Conservation (phyloP, 2,113 vertebrate genomes). For the Sakesphorus luctuosus region DNA sequence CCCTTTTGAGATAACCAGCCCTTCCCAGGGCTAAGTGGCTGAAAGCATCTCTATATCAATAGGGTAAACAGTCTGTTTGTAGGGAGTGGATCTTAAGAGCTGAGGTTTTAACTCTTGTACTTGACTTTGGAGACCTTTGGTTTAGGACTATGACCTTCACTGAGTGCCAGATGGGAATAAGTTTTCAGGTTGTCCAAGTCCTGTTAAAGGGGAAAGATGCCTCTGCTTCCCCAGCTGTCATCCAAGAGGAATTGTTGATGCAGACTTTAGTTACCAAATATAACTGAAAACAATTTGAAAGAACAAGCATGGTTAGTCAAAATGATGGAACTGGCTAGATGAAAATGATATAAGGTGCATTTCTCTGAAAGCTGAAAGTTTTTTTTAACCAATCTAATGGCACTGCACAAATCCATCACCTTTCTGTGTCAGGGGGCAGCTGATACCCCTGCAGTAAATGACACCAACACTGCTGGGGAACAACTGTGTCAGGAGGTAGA, state of each 20-base stretch:
- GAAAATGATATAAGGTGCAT: not conserved
- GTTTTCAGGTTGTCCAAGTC: not conserved
- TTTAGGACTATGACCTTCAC: not conserved
- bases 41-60: not conserved
- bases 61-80: not conserved
- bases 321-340: not conserved
- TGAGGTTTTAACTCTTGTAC: not conserved
- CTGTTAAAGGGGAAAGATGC: not conserved
- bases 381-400: not conserved
- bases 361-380: not conserved
- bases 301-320: not conserved
- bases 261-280: not conserved
- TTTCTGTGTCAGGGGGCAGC: not conserved
- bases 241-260: not conserved
- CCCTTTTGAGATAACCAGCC: not conserved
- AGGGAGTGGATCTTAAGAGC: not conserved
- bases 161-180: not conserved
- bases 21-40: not conserved
- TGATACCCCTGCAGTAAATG: rapidly evolving
- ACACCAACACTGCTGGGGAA: not conserved
- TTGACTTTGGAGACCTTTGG: not conserved
- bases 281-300: not conserved
- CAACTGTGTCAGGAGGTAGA: not conserved
- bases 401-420: not conserved
- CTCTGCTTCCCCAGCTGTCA: not conserved